phyloP scores from a whole-genome alignment of 2,113 vertebrate genomes.

The Takifugu flavidus region DNA sequence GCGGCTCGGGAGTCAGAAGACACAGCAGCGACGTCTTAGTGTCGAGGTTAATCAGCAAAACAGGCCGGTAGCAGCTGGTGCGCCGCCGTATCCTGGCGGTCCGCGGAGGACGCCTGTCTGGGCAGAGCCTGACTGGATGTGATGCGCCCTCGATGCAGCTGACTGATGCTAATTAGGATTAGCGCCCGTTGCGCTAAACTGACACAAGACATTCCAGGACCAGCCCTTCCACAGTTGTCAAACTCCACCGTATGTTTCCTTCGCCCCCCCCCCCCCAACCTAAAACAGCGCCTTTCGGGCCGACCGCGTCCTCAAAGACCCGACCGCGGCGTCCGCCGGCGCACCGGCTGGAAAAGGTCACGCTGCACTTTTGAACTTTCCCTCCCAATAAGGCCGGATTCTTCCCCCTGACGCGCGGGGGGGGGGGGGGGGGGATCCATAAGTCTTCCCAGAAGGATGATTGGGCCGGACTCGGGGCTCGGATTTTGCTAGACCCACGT shows the following conservation, averaged over 20 bases:
- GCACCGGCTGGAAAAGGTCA: slow-evolving; percentile 52
- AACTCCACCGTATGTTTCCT: slow-evolving; percentile 57
- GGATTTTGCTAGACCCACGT: slow-evolving; percentile 29
- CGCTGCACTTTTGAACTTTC: slow-evolving; percentile 70
- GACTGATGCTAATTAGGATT: slow-evolving; percentile 70
- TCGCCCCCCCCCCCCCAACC: slow-evolving; percentile 1
- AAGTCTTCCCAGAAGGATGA: slow-evolving; percentile 42
- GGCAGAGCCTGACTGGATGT: slow-evolving; percentile 60
- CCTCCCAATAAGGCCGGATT: slow-evolving; percentile 23
- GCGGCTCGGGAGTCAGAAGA: slow-evolving; percentile 61
- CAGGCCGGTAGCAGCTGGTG: slow-evolving; percentile 69
- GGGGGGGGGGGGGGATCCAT: slow-evolving; percentile 28
- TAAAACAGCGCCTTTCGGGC: too few species aligned
- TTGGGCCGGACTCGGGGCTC: slow-evolving; percentile 29
- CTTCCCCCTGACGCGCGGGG: not conserved
- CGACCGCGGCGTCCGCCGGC: not conserved
- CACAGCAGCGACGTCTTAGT: slow-evolving; percentile 66
- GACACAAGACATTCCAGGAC: slow-evolving; percentile 56
- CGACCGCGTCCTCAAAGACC: too few species aligned
- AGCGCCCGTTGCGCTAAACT: slow-evolving; percentile 58
- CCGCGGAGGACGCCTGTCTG: slow-evolving; percentile 62
- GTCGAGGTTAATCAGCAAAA: slow-evolving; percentile 70
- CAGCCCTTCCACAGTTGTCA: slow-evolving; percentile 41
- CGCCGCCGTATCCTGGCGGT: slow-evolving; percentile 48
- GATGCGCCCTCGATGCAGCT: slow-evolving; percentile 53